These are phyloP conservation scores for Oceanodroma leucorhoa DNA, from an alignment of 2,797 vertebrate species.

Conservation along the genomic window DNA sequence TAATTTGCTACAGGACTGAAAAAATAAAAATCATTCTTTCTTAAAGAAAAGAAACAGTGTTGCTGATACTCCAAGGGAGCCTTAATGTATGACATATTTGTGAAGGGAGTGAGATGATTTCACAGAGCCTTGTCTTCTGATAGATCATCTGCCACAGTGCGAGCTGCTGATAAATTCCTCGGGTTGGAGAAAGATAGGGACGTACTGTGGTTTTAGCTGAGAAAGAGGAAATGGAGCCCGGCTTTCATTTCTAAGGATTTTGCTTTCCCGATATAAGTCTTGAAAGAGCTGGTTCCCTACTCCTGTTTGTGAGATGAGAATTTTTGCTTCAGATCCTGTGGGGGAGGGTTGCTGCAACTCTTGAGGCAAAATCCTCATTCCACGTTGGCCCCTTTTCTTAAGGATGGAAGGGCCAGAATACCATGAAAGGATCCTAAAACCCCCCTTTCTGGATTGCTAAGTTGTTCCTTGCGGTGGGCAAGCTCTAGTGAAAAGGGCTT, in stretches of 20 bases:
- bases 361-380: not conserved
- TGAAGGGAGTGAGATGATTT: not conserved
- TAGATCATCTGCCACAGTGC: not conserved
- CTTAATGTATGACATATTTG: not conserved
- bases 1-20: not conserved
- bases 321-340: fast-evolving
- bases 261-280: fast-evolving
- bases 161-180: not conserved
- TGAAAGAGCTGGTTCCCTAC: not conserved
- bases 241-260: not conserved
- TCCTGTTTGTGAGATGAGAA: not conserved
- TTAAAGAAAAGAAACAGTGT: not conserved
- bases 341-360: fast-evolving
- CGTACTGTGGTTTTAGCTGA: not conserved
- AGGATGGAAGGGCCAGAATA: fast-evolving
- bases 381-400: not conserved
- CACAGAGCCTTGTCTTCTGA: not conserved
- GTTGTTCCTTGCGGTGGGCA: fast-evolving
- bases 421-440: not conserved
- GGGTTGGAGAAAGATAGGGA: not conserved
- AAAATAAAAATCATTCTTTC: not conserved
- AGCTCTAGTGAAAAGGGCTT: not conserved
- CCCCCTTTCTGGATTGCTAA: not conserved
- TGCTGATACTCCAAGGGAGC: not conserved
- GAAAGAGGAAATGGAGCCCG: not conserved